Evolutionary conservation across 2,113 vertebrate genomes (phyloP).

Genomic region (Chauna torquata): DNA sequence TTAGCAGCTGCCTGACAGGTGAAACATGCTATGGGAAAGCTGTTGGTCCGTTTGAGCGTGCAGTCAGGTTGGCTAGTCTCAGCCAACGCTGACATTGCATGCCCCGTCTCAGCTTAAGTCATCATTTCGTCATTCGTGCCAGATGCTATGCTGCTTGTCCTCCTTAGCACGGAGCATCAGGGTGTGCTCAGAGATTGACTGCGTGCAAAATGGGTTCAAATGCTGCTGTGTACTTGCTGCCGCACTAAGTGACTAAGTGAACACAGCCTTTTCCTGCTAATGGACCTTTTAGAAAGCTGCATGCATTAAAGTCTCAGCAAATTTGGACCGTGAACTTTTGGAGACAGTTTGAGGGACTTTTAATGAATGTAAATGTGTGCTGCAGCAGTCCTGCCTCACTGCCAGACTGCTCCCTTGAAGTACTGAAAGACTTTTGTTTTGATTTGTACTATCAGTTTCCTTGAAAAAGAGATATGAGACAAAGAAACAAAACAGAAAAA

Average conservation of each 20-base stretch:
- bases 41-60: accelerated
- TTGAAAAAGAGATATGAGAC: not conserved
- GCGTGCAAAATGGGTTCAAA: accelerated
- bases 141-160: accelerated
- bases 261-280: not conserved
- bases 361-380: not conserved
- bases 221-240: not conserved
- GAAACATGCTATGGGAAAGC: not conserved
- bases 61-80: not conserved
- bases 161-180: not conserved
- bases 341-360: not conserved
- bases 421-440: not conserved
- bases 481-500: not conserved
- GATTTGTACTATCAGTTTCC: not conserved
- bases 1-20: not conserved
- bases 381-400: not conserved
- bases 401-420: not conserved
- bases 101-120: not conserved
- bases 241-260: accelerated
- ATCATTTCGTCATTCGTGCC: accelerated
- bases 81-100: accelerated
- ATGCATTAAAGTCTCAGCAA: not conserved
- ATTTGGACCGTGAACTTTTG: not conserved
- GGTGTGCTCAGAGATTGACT: accelerated
- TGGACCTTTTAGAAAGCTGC: not conserved